These are phyloP conservation scores for Sitobion miscanthi DNA, from an alignment of 1,140 invertebrate species.

Conservation along the genomic window DNA sequence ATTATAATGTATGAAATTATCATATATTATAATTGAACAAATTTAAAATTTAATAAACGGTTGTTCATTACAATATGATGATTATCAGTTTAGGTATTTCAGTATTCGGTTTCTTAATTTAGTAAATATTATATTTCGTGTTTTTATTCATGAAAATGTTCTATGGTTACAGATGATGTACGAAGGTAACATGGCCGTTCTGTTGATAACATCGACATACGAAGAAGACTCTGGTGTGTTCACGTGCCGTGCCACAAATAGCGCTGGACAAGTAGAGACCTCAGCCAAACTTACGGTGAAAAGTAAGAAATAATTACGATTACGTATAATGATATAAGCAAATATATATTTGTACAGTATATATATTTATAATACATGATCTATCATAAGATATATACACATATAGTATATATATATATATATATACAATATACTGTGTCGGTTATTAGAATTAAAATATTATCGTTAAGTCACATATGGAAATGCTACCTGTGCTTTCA, in stretches of 20 bases:
- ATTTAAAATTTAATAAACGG: neutral
- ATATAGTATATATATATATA: neutral
- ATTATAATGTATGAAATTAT: neutral
- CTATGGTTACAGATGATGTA: slow-evolving; percentile 82
- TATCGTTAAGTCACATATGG: slow-evolving; percentile 17
- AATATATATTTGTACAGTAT: slow-evolving; percentile 1
- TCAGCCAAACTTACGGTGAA: slow-evolving; percentile 93
- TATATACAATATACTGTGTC: slow-evolving; percentile 16
- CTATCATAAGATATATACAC: neutral
- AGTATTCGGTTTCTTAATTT: neutral
- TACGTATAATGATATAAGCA: slow-evolving; percentile 29
- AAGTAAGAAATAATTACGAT: slow-evolving; percentile 87
- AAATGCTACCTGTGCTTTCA: slow-evolving; percentile 33
- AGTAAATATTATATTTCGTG: neutral
- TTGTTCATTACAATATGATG: neutral
- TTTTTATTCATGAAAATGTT: neutral
- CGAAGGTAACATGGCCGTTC: slow-evolving; percentile 85
- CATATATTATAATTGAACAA: neutral
- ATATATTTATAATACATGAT: slow-evolving; percentile 9
- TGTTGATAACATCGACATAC: slow-evolving; percentile 89
- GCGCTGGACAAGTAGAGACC: slow-evolving; percentile 88
- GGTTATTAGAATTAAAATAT: slow-evolving; percentile 10
- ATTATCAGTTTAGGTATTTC: neutral
- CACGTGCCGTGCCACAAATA: slow-evolving; percentile 88
- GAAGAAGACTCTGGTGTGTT: slow-evolving; percentile 93